phyloP scores from a whole-genome alignment of 2,113 vertebrate genomes.

The Campylomormyrus numenius region DNA sequence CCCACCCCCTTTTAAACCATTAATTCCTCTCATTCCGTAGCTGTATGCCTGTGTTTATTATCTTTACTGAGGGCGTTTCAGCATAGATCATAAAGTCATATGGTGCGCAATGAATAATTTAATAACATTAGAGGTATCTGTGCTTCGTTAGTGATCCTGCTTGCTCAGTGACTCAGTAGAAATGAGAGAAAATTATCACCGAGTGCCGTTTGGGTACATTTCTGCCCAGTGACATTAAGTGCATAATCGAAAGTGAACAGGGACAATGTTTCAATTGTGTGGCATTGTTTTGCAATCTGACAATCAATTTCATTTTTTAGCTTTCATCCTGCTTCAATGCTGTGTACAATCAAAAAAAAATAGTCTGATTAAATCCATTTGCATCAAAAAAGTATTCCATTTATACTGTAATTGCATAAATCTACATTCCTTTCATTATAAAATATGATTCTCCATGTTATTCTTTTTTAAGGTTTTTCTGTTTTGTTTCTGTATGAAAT shows the following conservation, averaged over 20 bases:
- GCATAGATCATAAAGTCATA: neutral
- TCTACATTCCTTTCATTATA: neutral
- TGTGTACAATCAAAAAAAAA: constrained; percentile 5
- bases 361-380: constrained; percentile 2
- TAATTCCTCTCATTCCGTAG: neutral
- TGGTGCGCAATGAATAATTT: neutral
- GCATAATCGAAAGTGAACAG: neutral
- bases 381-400: neutral
- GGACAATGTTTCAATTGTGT: neutral
- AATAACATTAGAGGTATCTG: neutral
- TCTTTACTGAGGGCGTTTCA: neutral
- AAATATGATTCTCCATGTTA: neutral
- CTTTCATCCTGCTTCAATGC: neutral
- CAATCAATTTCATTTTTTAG: neutral
- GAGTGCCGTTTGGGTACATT: neutral
- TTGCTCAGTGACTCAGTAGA: neutral
- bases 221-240: neutral
- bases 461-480: neutral
- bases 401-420: neutral
- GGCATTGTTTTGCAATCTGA: neutral
- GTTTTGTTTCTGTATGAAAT: neutral
- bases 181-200: neutral
- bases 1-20: neutral
- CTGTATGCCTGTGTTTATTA: neutral
- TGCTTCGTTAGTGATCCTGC: neutral